Base-by-base conservation (phyloP, 2,113 vertebrate genomes). In the Corythoichthys intestinalis region DNA sequence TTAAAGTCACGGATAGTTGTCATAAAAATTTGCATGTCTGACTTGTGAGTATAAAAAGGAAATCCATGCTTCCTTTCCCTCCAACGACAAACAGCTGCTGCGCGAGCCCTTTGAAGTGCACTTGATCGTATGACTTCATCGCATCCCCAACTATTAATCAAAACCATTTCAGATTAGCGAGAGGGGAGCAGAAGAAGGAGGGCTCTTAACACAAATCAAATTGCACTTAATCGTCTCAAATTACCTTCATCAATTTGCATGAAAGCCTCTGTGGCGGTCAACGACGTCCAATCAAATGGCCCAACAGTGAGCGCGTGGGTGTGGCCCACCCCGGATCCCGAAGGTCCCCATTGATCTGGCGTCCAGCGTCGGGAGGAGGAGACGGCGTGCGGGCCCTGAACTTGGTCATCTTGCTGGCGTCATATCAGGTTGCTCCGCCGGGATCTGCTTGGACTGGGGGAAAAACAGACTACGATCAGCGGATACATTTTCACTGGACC, bases 401-500 rank as follows among this genome's bases (percentile, higher is more conserved):
- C 84, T 88, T 86, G 83, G 83, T 89, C 86, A 80, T 89, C 83
- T 78, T 70, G 77, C 80, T 75, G 87, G 89, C 84, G 71, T 79
- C 81, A 86, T 84, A 84, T 81, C 77, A 69, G 80, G 69, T 78
- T 81, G 53, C 92, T 90, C 91, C 91, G 88, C 77, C 76, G 93
- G 93, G 92, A 93, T 93, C 94, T 92, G 93, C 91, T 89, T 89
- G 53, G 82, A 70, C 66, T 53, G 70, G 66, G 69, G 74, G 64
- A 59, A 60, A 83, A 72, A 82, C 91, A 92, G 93, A 92, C 91
- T 89, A 91, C 87, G 86, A 91, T 90, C 88, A 87, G 85, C 80
- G 87, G 94, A 95, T 98, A 92, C 28, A 82, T 94, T 92, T 97
- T 94, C 94, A 94, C 89, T 84, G 89, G 92, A 90, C 91, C 83